Conservation (phyloP, 2,888 invertebrate genomes). For the Dynastes hyllus region DNA sequence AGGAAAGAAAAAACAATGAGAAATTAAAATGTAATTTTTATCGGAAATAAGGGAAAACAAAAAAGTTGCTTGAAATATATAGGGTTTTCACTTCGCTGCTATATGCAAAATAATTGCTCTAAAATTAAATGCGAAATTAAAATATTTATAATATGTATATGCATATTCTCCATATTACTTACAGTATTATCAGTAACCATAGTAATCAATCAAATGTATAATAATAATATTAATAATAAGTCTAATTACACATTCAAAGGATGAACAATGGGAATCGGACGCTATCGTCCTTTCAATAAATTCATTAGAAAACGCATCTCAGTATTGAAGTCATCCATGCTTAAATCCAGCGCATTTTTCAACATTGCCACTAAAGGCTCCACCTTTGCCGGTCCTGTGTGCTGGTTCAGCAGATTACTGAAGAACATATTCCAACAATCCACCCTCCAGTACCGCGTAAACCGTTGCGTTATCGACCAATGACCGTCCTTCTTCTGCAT, state of each 20-base stretch:
- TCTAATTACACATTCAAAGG: constrained; percentile 3
- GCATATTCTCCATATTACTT: constrained; percentile 35
- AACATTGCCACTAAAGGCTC: constrained; percentile 61
- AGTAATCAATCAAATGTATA: background rate
- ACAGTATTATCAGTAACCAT: constrained; percentile 13
- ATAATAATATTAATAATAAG: constrained; percentile 21
- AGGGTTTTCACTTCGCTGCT: background rate
- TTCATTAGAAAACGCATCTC: constrained; percentile 65
- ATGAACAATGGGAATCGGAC: constrained; percentile 10
- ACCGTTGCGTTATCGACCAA: constrained; percentile 67
- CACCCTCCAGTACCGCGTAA: constrained; percentile 62
- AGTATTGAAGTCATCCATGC: constrained; percentile 59
- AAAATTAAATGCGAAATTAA: constrained; percentile 32
- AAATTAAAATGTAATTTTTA: background rate
- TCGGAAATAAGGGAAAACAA: background rate
- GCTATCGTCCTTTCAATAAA: constrained; percentile 67
- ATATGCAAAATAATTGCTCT: background rate
- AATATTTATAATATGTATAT: constrained; percentile 26
- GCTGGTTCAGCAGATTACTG: constrained; percentile 82
- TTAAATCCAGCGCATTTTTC: constrained; percentile 61
- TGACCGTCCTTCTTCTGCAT: constrained; percentile 65
- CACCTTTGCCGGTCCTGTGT: constrained; percentile 65
- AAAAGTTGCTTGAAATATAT: background rate
- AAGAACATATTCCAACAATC: constrained; percentile 88
- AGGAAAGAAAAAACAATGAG: no score